These are phyloP conservation scores for Sitobion miscanthi DNA, from an alignment of 1,140 invertebrate species.

Conservation along the genomic window DNA sequence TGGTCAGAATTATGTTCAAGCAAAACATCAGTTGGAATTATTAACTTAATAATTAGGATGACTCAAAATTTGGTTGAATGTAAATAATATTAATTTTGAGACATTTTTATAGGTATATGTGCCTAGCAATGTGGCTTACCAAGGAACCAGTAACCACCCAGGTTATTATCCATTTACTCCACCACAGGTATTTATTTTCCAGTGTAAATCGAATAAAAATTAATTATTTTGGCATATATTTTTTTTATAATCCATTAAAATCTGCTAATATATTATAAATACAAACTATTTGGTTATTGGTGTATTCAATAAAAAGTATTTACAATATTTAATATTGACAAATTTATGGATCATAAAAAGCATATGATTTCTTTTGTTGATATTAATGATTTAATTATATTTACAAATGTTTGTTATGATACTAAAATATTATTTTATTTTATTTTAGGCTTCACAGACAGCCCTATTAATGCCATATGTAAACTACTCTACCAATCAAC, in stretches of 20 bases:
- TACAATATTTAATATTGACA: background rate
- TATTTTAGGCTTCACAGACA: conserved; percentile 43
- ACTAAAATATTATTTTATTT: background rate
- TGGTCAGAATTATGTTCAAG: background rate
- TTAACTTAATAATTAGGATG: background rate
- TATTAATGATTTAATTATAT: background rate
- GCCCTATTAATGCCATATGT: conserved; percentile 30
- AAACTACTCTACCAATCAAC: conserved; percentile 40
- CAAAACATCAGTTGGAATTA: background rate
- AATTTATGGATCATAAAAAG: background rate
- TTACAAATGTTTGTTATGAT: background rate
- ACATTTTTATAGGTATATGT: conserved; percentile 35
- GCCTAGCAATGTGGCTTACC: background rate
- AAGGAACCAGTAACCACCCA: background rate
- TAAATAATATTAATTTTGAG: background rate
- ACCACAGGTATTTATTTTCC: conserved; percentile 35
- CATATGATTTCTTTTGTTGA: background rate
- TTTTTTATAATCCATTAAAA: background rate
- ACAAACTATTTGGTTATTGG: background rate
- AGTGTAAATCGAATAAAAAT: background rate
- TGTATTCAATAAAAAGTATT: too few species aligned
- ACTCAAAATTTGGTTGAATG: background rate
- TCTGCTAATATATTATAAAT: background rate
- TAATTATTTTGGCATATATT: background rate
- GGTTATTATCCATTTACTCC: background rate